phyloP scores from a whole-genome alignment of 2,113 vertebrate genomes.

The Diphyllodes magnificus region DNA sequence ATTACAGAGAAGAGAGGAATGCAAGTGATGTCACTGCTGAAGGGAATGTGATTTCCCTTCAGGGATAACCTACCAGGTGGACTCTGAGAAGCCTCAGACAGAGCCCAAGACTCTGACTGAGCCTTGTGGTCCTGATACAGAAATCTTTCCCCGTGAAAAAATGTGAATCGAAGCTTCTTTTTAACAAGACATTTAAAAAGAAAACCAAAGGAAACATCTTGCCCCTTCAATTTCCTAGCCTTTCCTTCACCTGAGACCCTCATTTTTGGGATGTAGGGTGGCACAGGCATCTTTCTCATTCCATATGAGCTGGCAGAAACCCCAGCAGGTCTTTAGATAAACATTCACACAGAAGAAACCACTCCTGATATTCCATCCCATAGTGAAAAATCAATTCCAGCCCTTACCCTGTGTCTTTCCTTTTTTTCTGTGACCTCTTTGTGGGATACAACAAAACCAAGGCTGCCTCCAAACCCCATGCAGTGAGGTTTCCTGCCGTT shows the following conservation, averaged over 20 bases:
- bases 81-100: neutral
- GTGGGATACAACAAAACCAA: rapidly evolving
- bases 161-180: neutral
- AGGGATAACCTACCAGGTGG: neutral
- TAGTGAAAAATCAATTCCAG: neutral
- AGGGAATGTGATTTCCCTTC: neutral
- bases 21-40: neutral
- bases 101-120: neutral
- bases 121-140: no score
- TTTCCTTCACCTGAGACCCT: neutral
- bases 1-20: neutral
- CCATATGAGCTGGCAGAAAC: neutral
- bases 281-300: neutral
- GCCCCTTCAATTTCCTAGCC: rapidly evolving
- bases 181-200: neutral
- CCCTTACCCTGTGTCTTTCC: neutral
- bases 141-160: neutral
- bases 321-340: neutral
- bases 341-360: neutral
- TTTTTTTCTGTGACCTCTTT: neutral
- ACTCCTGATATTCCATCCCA: neutral
- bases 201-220: neutral
- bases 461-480: neutral
- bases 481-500: neutral
- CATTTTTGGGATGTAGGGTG: neutral